Evolutionary conservation across 1,140 invertebrate genomes (phyloP).

Genomic region (Ectropis grisescens): DNA sequence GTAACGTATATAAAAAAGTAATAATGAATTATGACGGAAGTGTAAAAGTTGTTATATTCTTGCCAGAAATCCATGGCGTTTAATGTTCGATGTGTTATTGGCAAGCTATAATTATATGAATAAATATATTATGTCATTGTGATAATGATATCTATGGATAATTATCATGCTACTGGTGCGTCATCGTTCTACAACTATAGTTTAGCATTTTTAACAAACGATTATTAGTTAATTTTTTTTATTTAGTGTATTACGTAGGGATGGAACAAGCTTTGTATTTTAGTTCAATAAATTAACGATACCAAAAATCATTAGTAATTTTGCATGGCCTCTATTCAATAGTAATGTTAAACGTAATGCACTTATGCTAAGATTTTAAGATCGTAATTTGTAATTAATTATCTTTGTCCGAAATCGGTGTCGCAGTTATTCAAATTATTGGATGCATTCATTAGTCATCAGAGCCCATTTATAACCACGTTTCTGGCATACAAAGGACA

Average conservation of each 20-base stretch:
- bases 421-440: slow-evolving; percentile 39
- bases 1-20: slow-evolving; percentile 34
- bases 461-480: slow-evolving; percentile 48
- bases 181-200: slow-evolving; percentile 18
- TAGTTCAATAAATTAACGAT: slow-evolving; percentile 18
- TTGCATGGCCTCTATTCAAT: slow-evolving; percentile 27
- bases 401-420: slow-evolving; percentile 31
- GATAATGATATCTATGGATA: no score
- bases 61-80: slow-evolving; percentile 48
- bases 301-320: slow-evolving; percentile 24
- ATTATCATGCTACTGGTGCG: slow-evolving; percentile 43
- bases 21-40: slow-evolving; percentile 16
- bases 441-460: slow-evolving; percentile 21
- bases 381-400: slow-evolving; percentile 18
- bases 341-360: slow-evolving; percentile 21
- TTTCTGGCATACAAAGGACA: slow-evolving; percentile 69
- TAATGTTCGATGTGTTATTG: slow-evolving; percentile 47
- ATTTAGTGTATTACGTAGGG: slow-evolving; percentile 2
- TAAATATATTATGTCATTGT: slow-evolving; percentile 41
- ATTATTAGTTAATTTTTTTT: slow-evolving; percentile 21
- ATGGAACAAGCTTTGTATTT: slow-evolving; percentile 2
- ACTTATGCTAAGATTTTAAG: slow-evolving; percentile 23
- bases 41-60: slow-evolving; percentile 48
- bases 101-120: slow-evolving; percentile 38
- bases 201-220: no score